Conservation (phyloP, 2,888 invertebrate genomes). For the Hydraecia micacea region DNA sequence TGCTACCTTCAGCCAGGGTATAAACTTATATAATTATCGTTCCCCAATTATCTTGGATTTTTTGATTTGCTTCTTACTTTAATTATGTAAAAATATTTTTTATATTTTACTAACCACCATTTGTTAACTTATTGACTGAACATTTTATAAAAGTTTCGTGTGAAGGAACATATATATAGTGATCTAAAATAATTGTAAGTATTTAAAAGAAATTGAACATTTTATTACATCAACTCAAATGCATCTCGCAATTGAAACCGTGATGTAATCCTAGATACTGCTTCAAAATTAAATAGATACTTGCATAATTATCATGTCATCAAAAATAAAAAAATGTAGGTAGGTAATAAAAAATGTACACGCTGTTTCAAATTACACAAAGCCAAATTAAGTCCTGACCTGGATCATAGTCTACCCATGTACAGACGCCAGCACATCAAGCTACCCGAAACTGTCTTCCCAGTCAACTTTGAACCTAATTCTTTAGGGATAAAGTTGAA, state of each 20-base stretch:
- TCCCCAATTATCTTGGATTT: not conserved
- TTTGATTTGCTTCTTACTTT: not conserved
- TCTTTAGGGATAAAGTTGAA: no score
- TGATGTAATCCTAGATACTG: not conserved
- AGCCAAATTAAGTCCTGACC: no score
- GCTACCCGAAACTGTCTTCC: no score
- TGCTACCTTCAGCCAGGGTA: not conserved
- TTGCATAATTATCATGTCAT: not conserved
- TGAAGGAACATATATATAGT: not conserved
- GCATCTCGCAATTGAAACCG: not conserved
- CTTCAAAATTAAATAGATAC: not conserved
- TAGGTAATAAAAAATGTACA: not conserved
- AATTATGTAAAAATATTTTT: not conserved
- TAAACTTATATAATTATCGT: not conserved
- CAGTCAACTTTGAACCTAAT: no score
- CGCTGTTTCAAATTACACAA: slow-evolving; percentile 10
- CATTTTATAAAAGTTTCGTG: no score
- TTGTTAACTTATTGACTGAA: not conserved
- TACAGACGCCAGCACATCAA: no score
- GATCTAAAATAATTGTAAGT: not conserved
- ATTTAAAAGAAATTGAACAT: not conserved
- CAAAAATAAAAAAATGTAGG: not conserved
- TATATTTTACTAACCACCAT: not conserved
- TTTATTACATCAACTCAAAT: not conserved
- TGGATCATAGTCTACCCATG: no score